Evolutionary conservation across 2,797 vertebrate species (phyloP), one percentile per base, ranked within the genome.

Genomic region (Anabacerthia variegaticeps): DNA sequence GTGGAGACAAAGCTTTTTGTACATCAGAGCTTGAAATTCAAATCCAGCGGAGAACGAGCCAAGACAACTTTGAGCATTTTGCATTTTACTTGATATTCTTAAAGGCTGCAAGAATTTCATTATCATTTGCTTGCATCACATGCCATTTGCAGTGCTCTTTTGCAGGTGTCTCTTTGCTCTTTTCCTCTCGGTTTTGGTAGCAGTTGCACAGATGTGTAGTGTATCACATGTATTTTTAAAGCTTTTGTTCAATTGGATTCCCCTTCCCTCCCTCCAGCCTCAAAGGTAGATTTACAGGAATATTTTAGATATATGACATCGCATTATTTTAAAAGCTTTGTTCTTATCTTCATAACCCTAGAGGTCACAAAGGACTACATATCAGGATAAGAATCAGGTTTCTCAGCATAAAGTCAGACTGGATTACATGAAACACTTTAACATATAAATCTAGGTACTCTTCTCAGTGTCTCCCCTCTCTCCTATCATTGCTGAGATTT

Each of bases 321-420:
- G 88, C 91, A 91, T 97, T 97, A 97, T 93, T 95, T 96, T 94
- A 95, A 97, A 96, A 97, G 94, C 95, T 95, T 96, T 96, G 46
- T 37, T 88, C 89, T 97, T 96, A 96, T 96, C 94, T 97, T 88
- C 76, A 13, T 55, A 90, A 94, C 80, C 95, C 94, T 91, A 94
- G 84, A 58, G 85, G 94, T 96, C 95, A 95, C 81, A 92, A 95
- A 88, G 73, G 92, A 71, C 79, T 94, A 69, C 54, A 58, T 71
- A 46, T 48, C 78, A 97, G 78, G 84, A 97, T 97, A 97, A 97
- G 91, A 59, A 83, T 62, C 92, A 95, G 69, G 43, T 82, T 95
- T 28, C 55, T 44, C 54, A 63, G 93, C 86, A 92, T 52, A 75
- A 80, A 96, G 76, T 80, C 44, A 63, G 49, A 81, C 69, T 89